Evolutionary conservation across 2,113 vertebrate species (phyloP).

Genomic region (Sylvietta virens): DNA sequence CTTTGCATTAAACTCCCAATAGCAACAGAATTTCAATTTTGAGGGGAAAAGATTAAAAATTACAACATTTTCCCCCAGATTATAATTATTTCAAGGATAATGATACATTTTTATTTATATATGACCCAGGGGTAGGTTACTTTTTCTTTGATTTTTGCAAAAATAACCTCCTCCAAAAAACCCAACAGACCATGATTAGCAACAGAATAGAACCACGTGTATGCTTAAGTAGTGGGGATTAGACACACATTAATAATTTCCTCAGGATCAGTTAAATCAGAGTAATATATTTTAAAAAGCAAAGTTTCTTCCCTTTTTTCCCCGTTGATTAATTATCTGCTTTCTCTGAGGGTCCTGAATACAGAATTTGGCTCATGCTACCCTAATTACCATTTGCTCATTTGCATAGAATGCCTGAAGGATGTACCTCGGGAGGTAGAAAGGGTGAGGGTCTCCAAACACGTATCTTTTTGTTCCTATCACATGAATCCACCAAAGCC

Average conservation of each 20-base stretch:
- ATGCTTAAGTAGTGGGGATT: not conserved
- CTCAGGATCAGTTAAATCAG: not conserved
- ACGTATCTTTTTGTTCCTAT: not conserved
- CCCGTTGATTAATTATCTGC: constrained; percentile 7
- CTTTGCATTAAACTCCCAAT: not conserved
- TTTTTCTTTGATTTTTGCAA: not conserved
- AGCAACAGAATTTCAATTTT: not conserved
- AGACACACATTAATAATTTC: constrained; percentile 1
- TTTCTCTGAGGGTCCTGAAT: not conserved
- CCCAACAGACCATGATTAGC: not conserved
- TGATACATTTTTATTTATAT: not conserved
- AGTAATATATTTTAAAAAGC: not conserved
- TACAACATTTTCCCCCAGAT: not conserved
- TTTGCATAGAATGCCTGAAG: constrained; percentile 29
- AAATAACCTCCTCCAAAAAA: not conserved
- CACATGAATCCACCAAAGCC: not conserved
- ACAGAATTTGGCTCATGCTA: not conserved
- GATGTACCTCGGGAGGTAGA: not conserved
- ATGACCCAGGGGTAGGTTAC: not conserved
- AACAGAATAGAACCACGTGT: not conserved
- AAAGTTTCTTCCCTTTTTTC: not conserved
- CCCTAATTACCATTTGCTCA: not conserved
- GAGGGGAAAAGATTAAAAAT: not conserved
- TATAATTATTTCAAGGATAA: constrained; percentile 1
- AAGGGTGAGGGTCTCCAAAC: not conserved